These are phyloP conservation scores for Formica selysi DNA, from an alignment of 1,140 invertebrate species.

Conservation along the genomic window DNA sequence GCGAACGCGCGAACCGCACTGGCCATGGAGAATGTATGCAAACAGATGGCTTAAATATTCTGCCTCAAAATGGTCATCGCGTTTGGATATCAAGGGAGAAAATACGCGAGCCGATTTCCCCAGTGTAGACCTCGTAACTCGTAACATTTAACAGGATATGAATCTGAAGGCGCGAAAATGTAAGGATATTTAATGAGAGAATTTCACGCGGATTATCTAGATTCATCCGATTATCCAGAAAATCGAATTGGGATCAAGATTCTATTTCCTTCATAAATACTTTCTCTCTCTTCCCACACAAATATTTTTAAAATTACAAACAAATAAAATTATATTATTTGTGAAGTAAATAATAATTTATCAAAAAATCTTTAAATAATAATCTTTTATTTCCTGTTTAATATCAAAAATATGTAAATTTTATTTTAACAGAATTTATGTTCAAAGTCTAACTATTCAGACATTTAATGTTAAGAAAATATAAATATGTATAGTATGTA, in stretches of 20 bases:
- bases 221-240: background rate
- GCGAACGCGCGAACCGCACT: conserved; percentile 47
- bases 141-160: conserved; percentile 12
- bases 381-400: background rate
- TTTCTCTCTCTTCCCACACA: background rate
- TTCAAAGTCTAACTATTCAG: no score
- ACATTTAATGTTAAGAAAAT: no score
- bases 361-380: background rate
- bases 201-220: background rate
- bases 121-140: background rate
- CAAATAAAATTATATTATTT: background rate
- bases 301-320: conserved; percentile 12
- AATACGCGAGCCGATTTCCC: conserved; percentile 7
- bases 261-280: background rate
- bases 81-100: conserved; percentile 35
- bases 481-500: no score
- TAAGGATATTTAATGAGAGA: conserved; percentile 23
- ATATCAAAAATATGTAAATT: conserved; percentile 3
- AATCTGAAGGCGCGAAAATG: conserved; percentile 32
- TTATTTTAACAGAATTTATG: background rate
- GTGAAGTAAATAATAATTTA: background rate
- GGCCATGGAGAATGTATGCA: conserved; percentile 58
- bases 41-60: conserved; percentile 67
- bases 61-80: conserved; percentile 51
- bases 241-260: background rate